These are phyloP conservation scores for Neocloeon triangulifer DNA, from an alignment of 1,140 invertebrate species.

Conservation along the genomic window DNA sequence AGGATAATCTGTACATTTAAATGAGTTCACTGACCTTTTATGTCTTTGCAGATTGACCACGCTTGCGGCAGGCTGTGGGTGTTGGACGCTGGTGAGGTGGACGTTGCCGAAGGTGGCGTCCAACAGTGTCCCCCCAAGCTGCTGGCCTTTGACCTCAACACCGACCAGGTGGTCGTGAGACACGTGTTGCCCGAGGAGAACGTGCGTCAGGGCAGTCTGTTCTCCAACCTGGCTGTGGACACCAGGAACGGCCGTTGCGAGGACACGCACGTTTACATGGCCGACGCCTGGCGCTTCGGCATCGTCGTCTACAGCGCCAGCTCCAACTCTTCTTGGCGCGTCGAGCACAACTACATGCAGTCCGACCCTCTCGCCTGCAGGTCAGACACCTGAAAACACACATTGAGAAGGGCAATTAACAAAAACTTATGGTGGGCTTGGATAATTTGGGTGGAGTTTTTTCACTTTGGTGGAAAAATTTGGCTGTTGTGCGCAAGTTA, in stretches of 20 bases:
- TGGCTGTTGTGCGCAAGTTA: too few species aligned
- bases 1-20: too few species aligned
- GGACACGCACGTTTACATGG: constrained; percentile 55
- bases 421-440: too few species aligned
- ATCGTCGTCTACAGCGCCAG: constrained; percentile 53
- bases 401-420: too few species aligned
- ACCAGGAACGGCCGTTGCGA: constrained; percentile 47
- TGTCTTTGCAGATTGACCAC: too few species aligned
- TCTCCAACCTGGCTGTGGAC: constrained; percentile 59
- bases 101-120: constrained; percentile 46
- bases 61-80: constrained; percentile 57
- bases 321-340: constrained; percentile 48
- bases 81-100: constrained; percentile 55
- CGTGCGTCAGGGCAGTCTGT: constrained; percentile 43
- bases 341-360: constrained; percentile 45
- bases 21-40: too few species aligned
- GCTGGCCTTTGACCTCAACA: constrained; percentile 50
- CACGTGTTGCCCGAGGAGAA: constrained; percentile 49
- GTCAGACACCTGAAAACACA: too few species aligned
- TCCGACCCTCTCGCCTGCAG: constrained; percentile 54
- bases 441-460: too few species aligned
- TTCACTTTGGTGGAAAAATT: too few species aligned
- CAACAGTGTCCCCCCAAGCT: constrained; percentile 48
- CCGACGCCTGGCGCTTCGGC: constrained; percentile 58
- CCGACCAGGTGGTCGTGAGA: constrained; percentile 38